These are phyloP conservation scores for Chauna torquata DNA, from an alignment of 2,113 vertebrate species.

Conservation along the genomic window DNA sequence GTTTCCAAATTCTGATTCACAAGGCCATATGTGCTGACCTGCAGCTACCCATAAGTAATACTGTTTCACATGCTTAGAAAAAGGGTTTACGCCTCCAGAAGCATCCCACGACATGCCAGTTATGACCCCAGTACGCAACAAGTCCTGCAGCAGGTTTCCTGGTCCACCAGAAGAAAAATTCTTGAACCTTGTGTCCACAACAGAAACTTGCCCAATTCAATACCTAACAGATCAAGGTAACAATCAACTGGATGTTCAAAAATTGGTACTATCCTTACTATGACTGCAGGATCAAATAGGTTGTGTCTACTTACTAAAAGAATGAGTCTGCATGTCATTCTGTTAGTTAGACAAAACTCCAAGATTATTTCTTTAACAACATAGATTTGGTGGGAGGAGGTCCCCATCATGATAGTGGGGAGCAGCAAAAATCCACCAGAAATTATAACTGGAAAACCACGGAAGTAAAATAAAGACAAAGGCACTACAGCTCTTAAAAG, in stretches of 20 bases:
- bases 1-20: not conserved
- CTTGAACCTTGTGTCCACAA: not conserved
- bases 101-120: not conserved
- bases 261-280: not conserved
- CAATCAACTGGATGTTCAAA: not conserved
- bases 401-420: not conserved
- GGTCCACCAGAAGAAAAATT: not conserved
- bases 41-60: not conserved
- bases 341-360: not conserved
- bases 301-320: not conserved
- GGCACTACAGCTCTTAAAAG: not conserved
- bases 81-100: not conserved
- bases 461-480: not conserved
- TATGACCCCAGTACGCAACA: not conserved
- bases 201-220: not conserved
- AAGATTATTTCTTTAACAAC: not conserved
- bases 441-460: not conserved
- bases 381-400: not conserved
- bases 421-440: not conserved
- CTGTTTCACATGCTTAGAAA: not conserved
- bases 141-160: not conserved
- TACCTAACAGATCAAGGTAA: not conserved
- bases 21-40: not conserved
- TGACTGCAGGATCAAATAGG: not conserved
- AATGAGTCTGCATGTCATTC: not conserved